Conservation (phyloP, 1,140 invertebrate genomes). For the Eriocheir sinensis region DNA sequence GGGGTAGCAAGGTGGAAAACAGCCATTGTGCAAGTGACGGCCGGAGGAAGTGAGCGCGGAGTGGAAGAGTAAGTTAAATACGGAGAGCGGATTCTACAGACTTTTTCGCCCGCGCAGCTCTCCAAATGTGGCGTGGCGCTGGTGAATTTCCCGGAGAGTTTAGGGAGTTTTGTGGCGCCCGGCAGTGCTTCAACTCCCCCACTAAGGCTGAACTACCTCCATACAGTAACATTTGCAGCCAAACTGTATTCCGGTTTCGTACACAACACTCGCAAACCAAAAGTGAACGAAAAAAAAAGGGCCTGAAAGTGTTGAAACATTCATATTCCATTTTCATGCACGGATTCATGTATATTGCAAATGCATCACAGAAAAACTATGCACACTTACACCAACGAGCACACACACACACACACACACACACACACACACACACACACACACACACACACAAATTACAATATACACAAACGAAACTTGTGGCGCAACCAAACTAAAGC, state of each 20-base stretch:
- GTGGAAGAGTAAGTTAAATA: conserved; percentile 57
- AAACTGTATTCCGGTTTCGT: no score
- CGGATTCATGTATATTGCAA: conserved; percentile 13
- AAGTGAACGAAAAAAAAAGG: no score
- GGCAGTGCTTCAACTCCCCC: not conserved
- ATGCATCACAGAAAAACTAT: not conserved
- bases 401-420: not conserved
- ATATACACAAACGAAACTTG: not conserved
- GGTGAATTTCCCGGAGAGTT: conserved; percentile 3
- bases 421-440: not conserved
- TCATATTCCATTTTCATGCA: not conserved
- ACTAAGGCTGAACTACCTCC: not conserved
- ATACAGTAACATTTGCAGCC: not conserved
- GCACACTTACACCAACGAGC: not conserved
- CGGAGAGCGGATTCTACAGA: not conserved
- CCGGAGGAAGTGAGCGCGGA: not conserved
- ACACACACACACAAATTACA: not conserved
- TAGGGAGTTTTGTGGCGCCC: not conserved
- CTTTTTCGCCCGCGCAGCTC: not conserved
- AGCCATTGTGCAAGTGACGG: conserved; percentile 30
- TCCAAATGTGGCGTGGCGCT: not conserved
- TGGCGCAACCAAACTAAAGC: not conserved
- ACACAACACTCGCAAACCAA: no score
- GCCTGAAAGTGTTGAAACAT: not conserved
- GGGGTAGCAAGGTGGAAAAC: not conserved